Conservation (phyloP, 2,113 vertebrate genomes). For the Machaerirhynchus nigripectus region DNA sequence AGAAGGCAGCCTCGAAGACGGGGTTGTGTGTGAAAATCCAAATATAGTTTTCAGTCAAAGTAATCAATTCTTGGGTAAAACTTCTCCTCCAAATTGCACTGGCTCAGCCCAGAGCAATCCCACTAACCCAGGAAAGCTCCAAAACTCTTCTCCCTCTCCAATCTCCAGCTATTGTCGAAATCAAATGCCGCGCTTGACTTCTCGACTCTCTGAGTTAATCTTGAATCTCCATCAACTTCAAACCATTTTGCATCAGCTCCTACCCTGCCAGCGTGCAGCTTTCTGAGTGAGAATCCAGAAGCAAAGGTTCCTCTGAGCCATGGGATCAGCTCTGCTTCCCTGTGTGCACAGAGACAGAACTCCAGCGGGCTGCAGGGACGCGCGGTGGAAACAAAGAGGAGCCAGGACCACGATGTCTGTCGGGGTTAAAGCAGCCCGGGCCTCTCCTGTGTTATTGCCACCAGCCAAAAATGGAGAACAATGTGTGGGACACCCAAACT, state of each 20-base stretch:
- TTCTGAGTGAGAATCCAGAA: not conserved
- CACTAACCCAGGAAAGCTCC: not conserved
- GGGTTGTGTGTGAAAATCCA: not conserved
- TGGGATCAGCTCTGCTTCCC: not conserved
- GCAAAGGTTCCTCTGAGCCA: not conserved
- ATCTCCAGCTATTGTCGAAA: fast-evolving
- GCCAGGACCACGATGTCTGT: not conserved
- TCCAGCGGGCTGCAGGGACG: not conserved
- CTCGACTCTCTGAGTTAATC: not conserved
- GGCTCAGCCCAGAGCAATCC: not conserved
- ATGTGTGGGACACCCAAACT: not conserved
- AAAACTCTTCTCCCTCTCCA: not conserved
- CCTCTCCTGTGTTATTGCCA: not conserved
- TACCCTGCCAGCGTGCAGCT: not conserved
- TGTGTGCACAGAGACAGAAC: too few species aligned
- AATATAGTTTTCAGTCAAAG: not conserved
- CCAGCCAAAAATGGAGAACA: not conserved
- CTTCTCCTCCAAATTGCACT: not conserved
- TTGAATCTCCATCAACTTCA: not conserved
- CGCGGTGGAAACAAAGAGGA: fast-evolving
- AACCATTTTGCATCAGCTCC: not conserved
- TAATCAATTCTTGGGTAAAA: not conserved
- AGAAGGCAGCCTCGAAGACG: fast-evolving
- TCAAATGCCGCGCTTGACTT: not conserved
- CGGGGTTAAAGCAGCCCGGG: not conserved